Percentiles rank a stretch among this genome's conserved stretches.
Evolutionary conservation across 2,888 invertebrate species (phyloP).

Genomic region (Dexiosoma caninum): DNA sequence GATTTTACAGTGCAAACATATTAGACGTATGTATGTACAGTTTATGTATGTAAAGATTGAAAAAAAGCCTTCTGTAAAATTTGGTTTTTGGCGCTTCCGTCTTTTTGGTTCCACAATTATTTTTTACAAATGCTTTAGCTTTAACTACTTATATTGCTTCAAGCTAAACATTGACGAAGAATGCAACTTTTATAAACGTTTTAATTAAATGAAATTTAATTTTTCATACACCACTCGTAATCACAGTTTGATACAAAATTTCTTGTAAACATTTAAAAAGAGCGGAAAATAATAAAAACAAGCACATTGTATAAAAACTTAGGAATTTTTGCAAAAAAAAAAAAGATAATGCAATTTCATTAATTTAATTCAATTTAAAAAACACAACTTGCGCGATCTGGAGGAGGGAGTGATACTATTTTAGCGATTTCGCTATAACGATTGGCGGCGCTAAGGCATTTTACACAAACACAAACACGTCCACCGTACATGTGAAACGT

Average conservation of each 20-base stretch:
- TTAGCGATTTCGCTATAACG: conserved; percentile 18
- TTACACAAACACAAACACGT: neutral
- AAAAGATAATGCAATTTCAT: conserved; percentile 73
- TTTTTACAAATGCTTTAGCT: too few relatives aligned
- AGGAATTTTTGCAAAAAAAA: neutral
- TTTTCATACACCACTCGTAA: conserved; percentile 13
- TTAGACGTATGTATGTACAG: too few relatives aligned
- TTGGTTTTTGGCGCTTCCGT: too few relatives aligned
- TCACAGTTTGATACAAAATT: conserved; percentile 15
- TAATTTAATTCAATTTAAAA: conserved; percentile 74
- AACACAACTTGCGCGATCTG: conserved; percentile 1
- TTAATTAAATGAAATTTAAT: conserved; percentile 37
- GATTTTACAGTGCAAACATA: too few relatives aligned
- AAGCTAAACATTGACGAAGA: neutral
- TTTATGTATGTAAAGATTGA: too few relatives aligned
- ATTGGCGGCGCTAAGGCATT: conserved; percentile 45
- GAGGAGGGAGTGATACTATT: conserved; percentile 24
- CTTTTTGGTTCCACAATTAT: too few relatives aligned
- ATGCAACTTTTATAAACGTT: neutral
- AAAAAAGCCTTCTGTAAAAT: too few relatives aligned
- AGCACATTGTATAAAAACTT: neutral
- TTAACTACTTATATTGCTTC: neutral
- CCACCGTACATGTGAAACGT: neutral
- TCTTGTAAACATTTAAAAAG: neutral
- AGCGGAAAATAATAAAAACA: neutral